Base-by-base conservation (phyloP, 2,797 vertebrate genomes). In the Salarias fasciatus region DNA sequence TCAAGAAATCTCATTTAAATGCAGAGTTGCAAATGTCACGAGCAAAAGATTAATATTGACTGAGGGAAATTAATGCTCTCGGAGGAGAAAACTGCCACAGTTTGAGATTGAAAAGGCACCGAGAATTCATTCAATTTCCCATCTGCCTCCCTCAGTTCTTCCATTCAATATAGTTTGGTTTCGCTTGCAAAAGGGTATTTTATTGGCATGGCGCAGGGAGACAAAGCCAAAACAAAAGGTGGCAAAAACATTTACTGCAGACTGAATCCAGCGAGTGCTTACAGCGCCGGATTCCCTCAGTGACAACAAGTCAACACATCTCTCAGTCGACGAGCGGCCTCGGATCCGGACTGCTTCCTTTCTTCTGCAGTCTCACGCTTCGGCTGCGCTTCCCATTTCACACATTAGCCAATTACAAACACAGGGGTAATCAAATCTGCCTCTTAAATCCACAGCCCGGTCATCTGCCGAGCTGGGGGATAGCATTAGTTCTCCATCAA, bases 381-480 rank as follows among this genome's bases (percentile, higher is more conserved):
- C 47, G 50, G 59, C 41, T 67, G 77, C 57, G 46, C 55, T 79
- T 77, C 72, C 80, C 53, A 36, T 79, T 82, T 88, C 83, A 86
- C 88, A 87, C 86, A 77, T 86, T 75, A 85, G 79, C 73, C 83
- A 90, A 83, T 92, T 91, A 90, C 86, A 42, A 80, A 79, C 77
- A 64, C 28, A 4, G 6, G 50, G 83, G 75, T 88, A 92, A 93
- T 92, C 82, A 77, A 83, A 91, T 90, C 85, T 70, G 58, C 67
- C 67, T 76, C 83, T 84, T 78, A 85, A 84, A 83, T 62, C 75
- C 79, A 72, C 80, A 77, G 76, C 75, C 84, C 11, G 72, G 72
- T 91, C 87, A 88, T 91, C 89, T 89, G 86, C 72, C 51, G 62
- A 42, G 79, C 63, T 64, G 54, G 48, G 58, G 76, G 82, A 81